Conservation (phyloP, 2,888 invertebrate genomes). For the Euphydryas editha region DNA sequence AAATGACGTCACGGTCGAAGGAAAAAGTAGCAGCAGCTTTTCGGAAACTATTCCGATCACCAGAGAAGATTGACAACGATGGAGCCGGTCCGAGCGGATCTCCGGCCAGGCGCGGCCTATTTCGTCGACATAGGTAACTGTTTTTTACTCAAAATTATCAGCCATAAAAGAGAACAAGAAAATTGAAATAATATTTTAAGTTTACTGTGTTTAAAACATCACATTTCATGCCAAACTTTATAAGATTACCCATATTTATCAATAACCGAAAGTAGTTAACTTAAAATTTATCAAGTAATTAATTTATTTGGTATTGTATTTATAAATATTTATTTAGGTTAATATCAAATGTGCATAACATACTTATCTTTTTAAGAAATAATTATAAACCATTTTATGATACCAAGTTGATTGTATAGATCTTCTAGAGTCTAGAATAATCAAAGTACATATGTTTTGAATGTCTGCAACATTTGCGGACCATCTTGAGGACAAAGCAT, state of each 20-base stretch:
- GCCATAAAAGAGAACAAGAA: background rate
- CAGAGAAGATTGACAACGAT: conserved; percentile 88
- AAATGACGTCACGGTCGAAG: conserved; percentile 90
- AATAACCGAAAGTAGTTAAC: background rate
- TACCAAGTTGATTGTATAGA: background rate
- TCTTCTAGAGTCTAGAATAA: background rate
- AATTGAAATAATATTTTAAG: background rate
- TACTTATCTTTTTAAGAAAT: background rate
- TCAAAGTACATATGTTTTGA: background rate
- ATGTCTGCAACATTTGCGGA: conserved; percentile 24
- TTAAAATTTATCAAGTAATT: conserved; percentile 2
- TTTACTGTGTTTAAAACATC: background rate
- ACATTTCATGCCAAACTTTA: too few relatives aligned
- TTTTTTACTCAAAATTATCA: background rate
- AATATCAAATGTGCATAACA: background rate
- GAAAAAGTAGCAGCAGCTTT: conserved; percentile 92
- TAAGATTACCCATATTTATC: too few relatives aligned
- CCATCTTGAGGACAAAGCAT: conserved; percentile 27
- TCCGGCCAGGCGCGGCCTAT: conserved; percentile 82
- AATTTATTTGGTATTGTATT: background rate
- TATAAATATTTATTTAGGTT: conserved; percentile 19
- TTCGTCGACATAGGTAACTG: conserved; percentile 74
- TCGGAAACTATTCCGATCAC: conserved; percentile 89
- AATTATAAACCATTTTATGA: background rate
- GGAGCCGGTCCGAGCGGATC: conserved; percentile 85